Base-by-base conservation (phyloP, 2,888 invertebrate genomes). In the Ophraella communa region DNA sequence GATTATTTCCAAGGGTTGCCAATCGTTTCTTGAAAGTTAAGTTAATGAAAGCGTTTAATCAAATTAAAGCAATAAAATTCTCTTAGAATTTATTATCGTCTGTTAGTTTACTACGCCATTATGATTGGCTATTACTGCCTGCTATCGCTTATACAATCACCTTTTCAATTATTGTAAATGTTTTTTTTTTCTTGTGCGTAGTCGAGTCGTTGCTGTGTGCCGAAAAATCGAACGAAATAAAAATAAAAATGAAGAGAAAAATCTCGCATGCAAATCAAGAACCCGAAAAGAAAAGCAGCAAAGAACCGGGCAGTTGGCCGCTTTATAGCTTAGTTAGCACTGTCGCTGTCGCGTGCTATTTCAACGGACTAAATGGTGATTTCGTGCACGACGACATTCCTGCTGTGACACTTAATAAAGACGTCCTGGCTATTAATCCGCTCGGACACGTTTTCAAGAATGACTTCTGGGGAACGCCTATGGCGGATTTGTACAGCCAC, bases 391-490 rank as follows among this genome's bases (percentile, higher is more conserved):
- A 94, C 79, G 94, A 95, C 80, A 88, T 94, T 71, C 93, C 92
- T 63, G 94, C 94, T 33, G 89, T 94, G 73, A 89, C 90, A 77
- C 86, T 89, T 69, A 95, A 94, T 81, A 87, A 88, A 76, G 94
- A 95, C 81, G 94, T 94, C 69, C 86, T 88, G 53, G 93, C 90
- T 0, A 84, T 85, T 57, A 89, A 86, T 67, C 83, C 88, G 27
- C 80, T 91, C 74, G 77, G 84, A 68, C 85, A 86, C 74, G 84
- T 91, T 74, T 88, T 92, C 77, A 84, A 84, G 74, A 91, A 93
- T 80, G 95, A 95, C 82, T 95, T 94, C 81, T 95, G 94, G 95
- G 94, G 94, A n/a, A 91, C 90, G 59, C 89, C 92, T 30, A 93
- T 95, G 91, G 86, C 88, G n/a, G 91, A 92, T 77, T 83, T 88